These are phyloP conservation scores for Rhinopomastus cyanomelas DNA, from an alignment of 2,113 vertebrate genomes.

Conservation along the genomic window DNA sequence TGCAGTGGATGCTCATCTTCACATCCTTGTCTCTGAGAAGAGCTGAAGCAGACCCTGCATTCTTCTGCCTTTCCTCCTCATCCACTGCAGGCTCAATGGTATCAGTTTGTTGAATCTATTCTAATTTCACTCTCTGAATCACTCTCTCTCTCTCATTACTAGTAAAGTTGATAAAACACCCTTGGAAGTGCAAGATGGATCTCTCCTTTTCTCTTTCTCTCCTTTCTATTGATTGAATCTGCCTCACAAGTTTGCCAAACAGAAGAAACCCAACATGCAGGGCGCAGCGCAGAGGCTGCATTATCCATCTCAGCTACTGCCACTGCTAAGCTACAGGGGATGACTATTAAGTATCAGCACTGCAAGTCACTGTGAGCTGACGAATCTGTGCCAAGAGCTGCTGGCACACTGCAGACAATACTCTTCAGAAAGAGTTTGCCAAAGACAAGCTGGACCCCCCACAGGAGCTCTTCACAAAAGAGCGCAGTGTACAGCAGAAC, in stretches of 20 bases:
- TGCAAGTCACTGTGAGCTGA: conserved; percentile 54
- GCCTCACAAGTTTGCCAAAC: not conserved
- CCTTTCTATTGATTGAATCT: conserved; percentile 8
- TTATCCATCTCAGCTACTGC: conserved; percentile 28
- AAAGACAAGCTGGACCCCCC: conserved; percentile 41
- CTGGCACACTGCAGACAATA: conserved; percentile 25
- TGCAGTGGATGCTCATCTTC: accelerated
- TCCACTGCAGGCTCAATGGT: not conserved
- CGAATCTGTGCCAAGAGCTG: conserved; percentile 39
- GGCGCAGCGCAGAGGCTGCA: not conserved
- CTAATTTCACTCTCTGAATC: not conserved
- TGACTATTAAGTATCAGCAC: conserved; percentile 62
- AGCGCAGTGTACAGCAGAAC: not conserved
- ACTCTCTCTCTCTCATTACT: not conserved
- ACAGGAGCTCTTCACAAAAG: conserved; percentile 18
- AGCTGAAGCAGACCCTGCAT: not conserved
- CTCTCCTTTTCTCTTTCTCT: not conserved
- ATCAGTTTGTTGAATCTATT: not conserved
- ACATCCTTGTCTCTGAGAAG: not conserved
- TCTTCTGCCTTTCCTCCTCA: not conserved
- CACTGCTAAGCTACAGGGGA: conserved; percentile 46
- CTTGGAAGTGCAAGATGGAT: not conserved
- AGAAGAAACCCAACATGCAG: not conserved
- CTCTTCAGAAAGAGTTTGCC: conserved; percentile 48
- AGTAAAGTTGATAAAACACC: not conserved